Percentiles rank a stretch among this genome's conserved stretches.
Conservation (phyloP, 2,797 vertebrate species). For the Anisognathus igniventris region DNA sequence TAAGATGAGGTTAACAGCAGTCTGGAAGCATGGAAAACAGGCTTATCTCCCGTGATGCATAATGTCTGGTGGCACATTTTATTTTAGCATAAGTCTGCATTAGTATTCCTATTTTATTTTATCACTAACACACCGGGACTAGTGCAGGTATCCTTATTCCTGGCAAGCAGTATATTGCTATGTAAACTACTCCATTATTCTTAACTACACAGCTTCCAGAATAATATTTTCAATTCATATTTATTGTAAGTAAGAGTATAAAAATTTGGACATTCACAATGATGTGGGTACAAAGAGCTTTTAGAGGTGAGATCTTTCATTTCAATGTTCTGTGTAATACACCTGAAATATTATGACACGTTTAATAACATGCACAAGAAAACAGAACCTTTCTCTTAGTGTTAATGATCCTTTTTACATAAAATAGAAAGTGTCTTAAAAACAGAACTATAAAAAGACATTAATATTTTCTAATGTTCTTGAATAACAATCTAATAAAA, state of each 20-base stretch:
- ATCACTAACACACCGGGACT: background rate
- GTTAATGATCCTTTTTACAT: slow-evolving; percentile 10
- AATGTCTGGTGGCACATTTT: background rate
- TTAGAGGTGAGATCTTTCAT: slow-evolving; percentile 10
- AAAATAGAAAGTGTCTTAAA: slow-evolving; percentile 1
- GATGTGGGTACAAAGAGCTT: background rate
- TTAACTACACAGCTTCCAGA: background rate
- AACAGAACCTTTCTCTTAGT: background rate
- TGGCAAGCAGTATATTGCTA: background rate
- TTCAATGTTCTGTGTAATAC: background rate
- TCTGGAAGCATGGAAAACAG: background rate
- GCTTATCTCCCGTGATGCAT: background rate
- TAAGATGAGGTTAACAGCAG: background rate
- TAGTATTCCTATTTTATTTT: background rate
- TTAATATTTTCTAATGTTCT: slow-evolving; percentile 11
- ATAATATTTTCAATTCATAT: background rate
- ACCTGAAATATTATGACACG: background rate
- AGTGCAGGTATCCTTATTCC: background rate
- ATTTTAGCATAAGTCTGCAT: background rate
- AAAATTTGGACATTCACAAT: background rate
- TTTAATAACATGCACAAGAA: background rate
- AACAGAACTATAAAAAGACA: background rate
- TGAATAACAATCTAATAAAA: slow-evolving; percentile 42
- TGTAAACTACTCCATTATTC: background rate
- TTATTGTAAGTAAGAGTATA: background rate